Evolutionary conservation across 1,140 invertebrate genomes (phyloP).

Genomic region (Papilio machaon): DNA sequence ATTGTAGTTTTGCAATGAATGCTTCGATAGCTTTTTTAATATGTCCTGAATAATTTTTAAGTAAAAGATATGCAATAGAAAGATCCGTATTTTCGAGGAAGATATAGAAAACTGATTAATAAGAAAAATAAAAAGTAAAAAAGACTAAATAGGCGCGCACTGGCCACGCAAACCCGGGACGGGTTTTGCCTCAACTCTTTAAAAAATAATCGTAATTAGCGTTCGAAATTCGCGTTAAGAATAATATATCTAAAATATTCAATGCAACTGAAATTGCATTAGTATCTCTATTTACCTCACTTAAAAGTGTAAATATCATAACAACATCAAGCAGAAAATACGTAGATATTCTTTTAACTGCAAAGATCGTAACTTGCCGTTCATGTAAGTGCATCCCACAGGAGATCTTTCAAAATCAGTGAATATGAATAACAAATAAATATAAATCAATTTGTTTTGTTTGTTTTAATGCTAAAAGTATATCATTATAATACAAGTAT

Average conservation of each 20-base stretch:
- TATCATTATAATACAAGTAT: slow-evolving; percentile 52
- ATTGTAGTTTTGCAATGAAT: neutral
- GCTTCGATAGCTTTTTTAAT: neutral
- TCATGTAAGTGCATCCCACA: neutral
- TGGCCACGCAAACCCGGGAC: too few relatives aligned
- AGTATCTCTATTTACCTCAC: too few relatives aligned
- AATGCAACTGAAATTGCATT: too few relatives aligned
- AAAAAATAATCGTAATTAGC: too few relatives aligned
- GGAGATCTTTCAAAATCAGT: neutral
- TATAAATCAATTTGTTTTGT: slow-evolving; percentile 12
- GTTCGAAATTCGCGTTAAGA: neutral
- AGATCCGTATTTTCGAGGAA: too few relatives aligned
- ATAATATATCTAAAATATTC: neutral
- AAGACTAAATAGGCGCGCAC: too few relatives aligned
- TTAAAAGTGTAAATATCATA: neutral
- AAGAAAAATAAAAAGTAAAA: too few relatives aligned
- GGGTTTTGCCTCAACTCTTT: too few relatives aligned
- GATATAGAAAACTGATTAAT: too few relatives aligned
- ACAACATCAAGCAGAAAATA: neutral
- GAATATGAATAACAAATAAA: neutral
- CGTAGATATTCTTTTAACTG: neutral
- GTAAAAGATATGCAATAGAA: too few relatives aligned
- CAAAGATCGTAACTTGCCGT: neutral
- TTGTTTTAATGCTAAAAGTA: slow-evolving; percentile 15
- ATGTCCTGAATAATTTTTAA: too few relatives aligned